Evolutionary conservation across 1,140 invertebrate species (phyloP), one percentile per base, ranked within the genome.

Genomic region (Magallana angulata): DNA sequence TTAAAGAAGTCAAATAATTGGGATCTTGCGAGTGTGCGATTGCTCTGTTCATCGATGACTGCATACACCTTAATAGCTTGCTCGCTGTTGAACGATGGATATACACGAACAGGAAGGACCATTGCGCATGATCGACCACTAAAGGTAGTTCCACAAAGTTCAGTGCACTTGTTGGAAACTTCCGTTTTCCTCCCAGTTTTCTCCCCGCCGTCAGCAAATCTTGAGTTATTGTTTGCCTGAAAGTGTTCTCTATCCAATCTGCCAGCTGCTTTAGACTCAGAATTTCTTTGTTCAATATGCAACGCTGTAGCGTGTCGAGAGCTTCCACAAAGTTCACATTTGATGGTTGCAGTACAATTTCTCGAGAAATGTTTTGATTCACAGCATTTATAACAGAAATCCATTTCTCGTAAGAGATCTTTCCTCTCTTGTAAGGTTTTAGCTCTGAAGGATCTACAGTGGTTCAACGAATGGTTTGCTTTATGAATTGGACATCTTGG

Each of bases 331-430:
- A 48, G 4, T 56, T 81, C 76, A 48, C 76, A 81, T 48, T 81
- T 11, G 6, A 81, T 48, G 30, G 36, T 81, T 1, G 76, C 24
- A 1, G 7, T 81, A 16, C 76, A 81, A 48, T 81, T 48, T 16
- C 30, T 81, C 7, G 76, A 48, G 1, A 81, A 11, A 16, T 81
- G 36, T 11, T 57, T 57, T 4, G 30, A 48, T 48, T 14, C 76
- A 81, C 76, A 56, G 56, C 76, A 81, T n/a, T 81, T 81, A n/a
- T 81, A 81, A 48, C 76, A 81, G 9, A 48, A 57, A 3, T n/a
- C 76, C n/a, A 48, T 48, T 81, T 81, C 76, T 3, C 56, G 30
- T 3, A 81, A 1, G 16, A 81, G 7, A 56, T 81, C 56, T 11
- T 81, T 48, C 1, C n/a, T 30, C 56, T 82, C 80, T 5, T 48